Percentiles rank a stretch among this genome's conserved stretches.
Evolutionary conservation across 2,888 invertebrate genomes (phyloP).

Genomic region (Coenonympha glycerion): DNA sequence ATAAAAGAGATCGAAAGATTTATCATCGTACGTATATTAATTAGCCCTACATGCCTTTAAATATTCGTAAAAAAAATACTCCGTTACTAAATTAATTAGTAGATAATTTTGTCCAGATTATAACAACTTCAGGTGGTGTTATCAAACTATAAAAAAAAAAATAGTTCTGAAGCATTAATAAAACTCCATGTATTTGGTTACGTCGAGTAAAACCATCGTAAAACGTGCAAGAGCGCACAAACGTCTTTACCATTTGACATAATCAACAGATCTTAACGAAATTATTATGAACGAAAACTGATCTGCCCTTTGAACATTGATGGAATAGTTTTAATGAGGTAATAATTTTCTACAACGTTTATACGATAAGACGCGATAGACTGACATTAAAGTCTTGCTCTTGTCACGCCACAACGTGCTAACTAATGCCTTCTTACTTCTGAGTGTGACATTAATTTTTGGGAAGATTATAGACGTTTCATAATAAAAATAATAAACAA

Average conservation of each 20-base stretch:
- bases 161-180: neutral
- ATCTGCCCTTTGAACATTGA: constrained; percentile 10
- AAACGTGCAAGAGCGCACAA: constrained; percentile 2
- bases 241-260: constrained; percentile 7
- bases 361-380: neutral
- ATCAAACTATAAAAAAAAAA: neutral
- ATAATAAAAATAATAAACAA: no score
- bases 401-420: neutral
- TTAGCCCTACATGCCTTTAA: no score
- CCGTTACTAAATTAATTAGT: no score
- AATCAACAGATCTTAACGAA: constrained; percentile 9
- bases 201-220: neutral
- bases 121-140: no score
- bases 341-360: constrained; percentile 1
- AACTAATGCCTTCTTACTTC: neutral
- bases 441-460: no score
- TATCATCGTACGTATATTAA: no score
- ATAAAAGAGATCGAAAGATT: no score
- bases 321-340: constrained; percentile 12
- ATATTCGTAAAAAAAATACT: no score
- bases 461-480: no score
- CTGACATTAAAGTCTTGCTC: neutral
- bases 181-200: constrained; percentile 3
- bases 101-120: no score
- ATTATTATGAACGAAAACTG: constrained; percentile 11